Evolutionary conservation across 2,888 invertebrate species (phyloP), one percentile per base, ranked within the genome.

Genomic region (Caenorhabditis japonica): DNA sequence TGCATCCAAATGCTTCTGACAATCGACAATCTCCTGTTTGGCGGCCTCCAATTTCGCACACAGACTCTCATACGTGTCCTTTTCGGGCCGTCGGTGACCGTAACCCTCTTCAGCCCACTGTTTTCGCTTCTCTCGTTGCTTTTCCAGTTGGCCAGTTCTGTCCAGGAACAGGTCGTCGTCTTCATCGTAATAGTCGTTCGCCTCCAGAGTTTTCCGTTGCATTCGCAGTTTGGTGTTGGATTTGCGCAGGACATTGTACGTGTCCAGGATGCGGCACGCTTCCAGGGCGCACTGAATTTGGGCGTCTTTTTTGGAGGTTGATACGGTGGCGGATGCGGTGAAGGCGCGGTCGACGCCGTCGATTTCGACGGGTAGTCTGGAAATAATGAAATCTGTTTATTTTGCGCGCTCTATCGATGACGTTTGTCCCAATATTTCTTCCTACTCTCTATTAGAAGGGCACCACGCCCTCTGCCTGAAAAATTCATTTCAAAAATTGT

Each of bases 101-200:
- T n/a, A 46, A 15, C 60, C 72, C 33, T 60, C 72, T 19, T 73
- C 75, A 13, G 76, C 77, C 72, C 90, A 88, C 66, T 88, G 90
- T 92, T 93, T 94, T 60, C 95, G 90, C 68, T 91, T 91, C 82
- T 92, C 91, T 7, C 97, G 91, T 88, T 95, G 96, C 81, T 91
- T 91, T 88, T 96, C 95, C 21, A 97, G 92, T 61, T 92, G 92
- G 1, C 97, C 97, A 0, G 99, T 99, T 75, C 97, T 90, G 88
- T 99, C 99, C 58, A 95, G 91, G 90, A 93, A 99, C 21, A 93
- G 93, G 88, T 99, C 97, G 72, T 99, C 97, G 85, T 99, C 96
- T 1, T 94, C 94, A 81, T 94, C 94, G 88, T 94, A 95, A 88
- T 91, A 95, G 88, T 95, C 97, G 85, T 96, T 93, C 3, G 83